These are phyloP conservation scores for Paralichthys olivaceus DNA, from an alignment of 2,113 vertebrate genomes.

Conservation along the genomic window DNA sequence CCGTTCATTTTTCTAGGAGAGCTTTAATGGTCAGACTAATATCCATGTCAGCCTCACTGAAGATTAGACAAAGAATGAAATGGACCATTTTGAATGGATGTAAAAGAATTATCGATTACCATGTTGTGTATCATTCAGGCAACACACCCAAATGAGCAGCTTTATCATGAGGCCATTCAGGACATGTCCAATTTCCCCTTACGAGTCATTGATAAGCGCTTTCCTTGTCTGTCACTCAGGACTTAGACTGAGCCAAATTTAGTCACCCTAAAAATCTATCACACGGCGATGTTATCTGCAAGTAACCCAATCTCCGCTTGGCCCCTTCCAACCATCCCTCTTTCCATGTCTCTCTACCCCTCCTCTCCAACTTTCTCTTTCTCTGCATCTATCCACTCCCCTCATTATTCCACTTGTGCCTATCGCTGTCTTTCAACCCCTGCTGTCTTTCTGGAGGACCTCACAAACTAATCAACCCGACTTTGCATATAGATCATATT, in stretches of 20 bases:
- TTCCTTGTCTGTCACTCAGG: slow-evolving; percentile 70
- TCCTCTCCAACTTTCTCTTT: slow-evolving; percentile 20
- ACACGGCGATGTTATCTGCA: slow-evolving; percentile 79
- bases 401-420: slow-evolving; percentile 24
- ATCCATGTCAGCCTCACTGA: slow-evolving; percentile 28
- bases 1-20: slow-evolving; percentile 47
- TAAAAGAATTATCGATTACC: slow-evolving; percentile 66
- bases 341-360: slow-evolving; percentile 8
- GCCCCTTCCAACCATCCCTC: slow-evolving; percentile 68
- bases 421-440: slow-evolving; percentile 21
- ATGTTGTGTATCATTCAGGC: slow-evolving; percentile 24
- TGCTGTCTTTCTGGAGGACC: slow-evolving; percentile 59
- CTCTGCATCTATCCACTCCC: slow-evolving; percentile 8
- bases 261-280: slow-evolving; percentile 78
- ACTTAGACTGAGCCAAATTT: slow-evolving; percentile 79
- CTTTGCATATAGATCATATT: slow-evolving; percentile 80
- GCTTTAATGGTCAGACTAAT: slow-evolving; percentile 55
- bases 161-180: slow-evolving; percentile 72
- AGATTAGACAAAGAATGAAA: slow-evolving; percentile 55
- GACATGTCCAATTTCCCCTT: slow-evolving; percentile 64
- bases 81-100: slow-evolving; percentile 52
- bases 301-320: slow-evolving; percentile 58
- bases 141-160: slow-evolving; percentile 65
- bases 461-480: slow-evolving; percentile 79
- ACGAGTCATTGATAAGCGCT: slow-evolving; percentile 70